Conservation (phyloP, 1,140 invertebrate genomes). For the Paraescarpia echinospica region DNA sequence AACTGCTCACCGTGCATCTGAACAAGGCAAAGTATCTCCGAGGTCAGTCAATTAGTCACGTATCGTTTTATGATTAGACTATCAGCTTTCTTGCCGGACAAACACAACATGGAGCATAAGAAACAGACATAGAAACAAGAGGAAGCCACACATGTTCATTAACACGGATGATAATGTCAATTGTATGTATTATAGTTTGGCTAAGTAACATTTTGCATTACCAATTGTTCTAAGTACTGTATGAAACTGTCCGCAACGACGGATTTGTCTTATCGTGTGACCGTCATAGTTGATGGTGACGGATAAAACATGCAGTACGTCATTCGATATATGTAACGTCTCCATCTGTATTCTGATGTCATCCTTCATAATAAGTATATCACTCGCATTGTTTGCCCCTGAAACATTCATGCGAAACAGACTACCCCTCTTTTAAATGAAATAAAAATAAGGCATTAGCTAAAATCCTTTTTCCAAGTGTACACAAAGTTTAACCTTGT, state of each 20-base stretch:
- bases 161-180: background rate
- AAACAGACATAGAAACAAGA: background rate
- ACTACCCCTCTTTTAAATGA: no score
- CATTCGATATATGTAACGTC: background rate
- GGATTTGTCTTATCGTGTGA: no score
- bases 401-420: no score
- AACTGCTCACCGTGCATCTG: constrained; percentile 44
- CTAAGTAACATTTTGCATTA: background rate
- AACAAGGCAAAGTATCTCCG: constrained; percentile 44
- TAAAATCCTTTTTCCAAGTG: no score
- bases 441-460: no score
- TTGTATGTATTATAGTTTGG: background rate
- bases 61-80: background rate
- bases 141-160: background rate
- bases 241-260: background rate
- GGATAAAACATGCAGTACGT: background rate
- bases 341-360: no score
- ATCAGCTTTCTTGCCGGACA: background rate
- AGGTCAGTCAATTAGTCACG: constrained; percentile 36
- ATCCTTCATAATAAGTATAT: background rate
- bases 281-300: background rate
- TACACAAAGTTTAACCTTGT: no score
- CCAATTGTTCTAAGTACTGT: background rate
- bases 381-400: no score
- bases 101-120: background rate